Base-by-base conservation (phyloP, 2,797 vertebrate genomes). In the Hoplostethus atlanticus region DNA sequence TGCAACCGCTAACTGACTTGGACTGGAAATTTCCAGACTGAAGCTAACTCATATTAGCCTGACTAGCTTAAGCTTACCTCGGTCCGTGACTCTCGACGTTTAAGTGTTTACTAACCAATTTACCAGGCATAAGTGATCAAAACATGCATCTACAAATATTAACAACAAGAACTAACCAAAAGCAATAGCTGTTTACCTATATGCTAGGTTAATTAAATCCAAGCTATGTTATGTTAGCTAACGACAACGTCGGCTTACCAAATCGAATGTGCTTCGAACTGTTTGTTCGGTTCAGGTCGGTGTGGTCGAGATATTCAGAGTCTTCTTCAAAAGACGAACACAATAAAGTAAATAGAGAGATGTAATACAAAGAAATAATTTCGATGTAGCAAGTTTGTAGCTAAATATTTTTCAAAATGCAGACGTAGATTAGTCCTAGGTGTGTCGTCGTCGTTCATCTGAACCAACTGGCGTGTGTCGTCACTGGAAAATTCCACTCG, bases 11-110 rank as follows among this genome's bases (percentile, higher is more conserved):
- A 38, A 40, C 40, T 4, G 3, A 9, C 21, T 0, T 16, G 42
- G 1, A n/a, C 70, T 73, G 85, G 84, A 91, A 90, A 73, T 72
- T 84, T 89, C 84, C 77, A 28, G 5, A 1, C 46, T 75, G 61
- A 74, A 51, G 62, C 25, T 79, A 52, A 25, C 54, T 17, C 50
- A 34, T n/a, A 2, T 1, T 72, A 68, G 50, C 56, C 0, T 2
- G 1, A 3, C 52, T 68, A 64, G 21, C 72, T 16, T 16, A 1
- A 42, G 38, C 40, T 63, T 61, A 8, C 2, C 15, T 2, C 8
- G 21, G 17, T 9, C 52, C 34, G 0, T 16, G 0, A 36, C 34
- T 36, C 7, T 36, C 34, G 6, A 8, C 34, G 5, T 36, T 6
- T 4, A 5, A 46, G 13, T 46, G 44, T 15, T 46, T 15, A 1